These are phyloP conservation scores for Stenolophus ochropezus DNA, from an alignment of 2,888 invertebrate genomes.

Conservation along the genomic window DNA sequence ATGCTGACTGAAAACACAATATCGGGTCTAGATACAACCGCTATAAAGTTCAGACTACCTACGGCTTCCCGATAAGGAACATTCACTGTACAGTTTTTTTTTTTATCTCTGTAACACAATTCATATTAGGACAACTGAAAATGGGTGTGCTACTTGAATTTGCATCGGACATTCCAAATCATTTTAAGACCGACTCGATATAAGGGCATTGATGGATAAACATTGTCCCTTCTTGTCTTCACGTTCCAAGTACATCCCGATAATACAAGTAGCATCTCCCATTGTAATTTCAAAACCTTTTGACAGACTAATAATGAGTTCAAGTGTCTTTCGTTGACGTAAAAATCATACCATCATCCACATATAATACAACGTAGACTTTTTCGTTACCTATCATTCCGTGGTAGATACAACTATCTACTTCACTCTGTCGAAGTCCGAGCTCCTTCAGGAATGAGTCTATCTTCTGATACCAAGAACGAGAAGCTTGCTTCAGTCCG, in stretches of 20 bases:
- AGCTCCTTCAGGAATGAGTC: background rate
- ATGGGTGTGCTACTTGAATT: no score
- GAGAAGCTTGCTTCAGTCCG: background rate
- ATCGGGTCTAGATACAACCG: no score
- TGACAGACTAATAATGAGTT: background rate
- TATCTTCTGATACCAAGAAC: background rate
- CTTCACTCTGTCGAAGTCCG: background rate
- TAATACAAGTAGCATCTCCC: background rate
- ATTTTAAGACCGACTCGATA: background rate
- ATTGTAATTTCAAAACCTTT: background rate
- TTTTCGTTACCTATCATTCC: background rate
- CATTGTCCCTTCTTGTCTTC: no score
- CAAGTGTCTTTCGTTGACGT: background rate
- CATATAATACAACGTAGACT: background rate
- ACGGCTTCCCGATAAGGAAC: no score
- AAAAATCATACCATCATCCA: background rate
- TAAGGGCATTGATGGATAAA: background rate
- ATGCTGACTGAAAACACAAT: conserved; percentile 77
- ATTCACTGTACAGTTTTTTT: no score
- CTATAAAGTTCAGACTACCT: no score
- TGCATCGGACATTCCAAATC: background rate
- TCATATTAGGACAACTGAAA: no score
- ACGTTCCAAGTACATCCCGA: background rate
- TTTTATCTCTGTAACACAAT: no score
- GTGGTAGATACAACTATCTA: no score